Evolutionary conservation across 1,140 invertebrate species (phyloP), one percentile per base, ranked within the genome.

Genomic region (Asbolus verrucosus): DNA sequence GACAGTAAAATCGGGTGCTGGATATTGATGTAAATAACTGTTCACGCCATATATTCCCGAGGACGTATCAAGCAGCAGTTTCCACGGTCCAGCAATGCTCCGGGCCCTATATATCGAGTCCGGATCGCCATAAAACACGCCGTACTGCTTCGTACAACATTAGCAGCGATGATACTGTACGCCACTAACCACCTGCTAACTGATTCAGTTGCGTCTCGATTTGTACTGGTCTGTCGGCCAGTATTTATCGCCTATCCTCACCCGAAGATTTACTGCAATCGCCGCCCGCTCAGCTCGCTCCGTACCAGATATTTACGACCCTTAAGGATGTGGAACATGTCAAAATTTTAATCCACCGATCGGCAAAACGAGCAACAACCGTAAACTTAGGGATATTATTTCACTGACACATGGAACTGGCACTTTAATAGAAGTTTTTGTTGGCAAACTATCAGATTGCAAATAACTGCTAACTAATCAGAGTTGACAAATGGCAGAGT

Each of bases 161-260:
- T 38, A 54, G 41, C 65, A 50, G 41, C 16, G 65, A 36, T 67
- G 41, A 43, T 66, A 46, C 41, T 67, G 41, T 15, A 46, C 41
- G 27, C 41, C 65, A 67, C 67, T 69, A 69, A 73, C 62, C 67
- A 73, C 71, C 71, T 73, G 71, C 67, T 73, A 73, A 73, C 71
- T 73, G 67, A 67, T 67, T 73, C 67, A 69, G 62, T 66, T 73
- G 67, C 71, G 46, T 69, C 62, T 73, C 71, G 71, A 73, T 73
- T 73, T 73, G 71, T 73, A 69, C 66, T 73, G 54, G 62, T 65
- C 68, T 73, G 71, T 72, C 67, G 41, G 16, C 62, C 39, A 41
- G 61, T 72, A 72, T 72, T 72, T 72, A 72, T 72, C 67, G 61
- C 67, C 65, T 50, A 67, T 67, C 65, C 65, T 67, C 41, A 50